Evolutionary conservation across 53 echinoderm and acorn worm genomes (phyloP).

Genomic region (Hippasteria phrygiana): DNA sequence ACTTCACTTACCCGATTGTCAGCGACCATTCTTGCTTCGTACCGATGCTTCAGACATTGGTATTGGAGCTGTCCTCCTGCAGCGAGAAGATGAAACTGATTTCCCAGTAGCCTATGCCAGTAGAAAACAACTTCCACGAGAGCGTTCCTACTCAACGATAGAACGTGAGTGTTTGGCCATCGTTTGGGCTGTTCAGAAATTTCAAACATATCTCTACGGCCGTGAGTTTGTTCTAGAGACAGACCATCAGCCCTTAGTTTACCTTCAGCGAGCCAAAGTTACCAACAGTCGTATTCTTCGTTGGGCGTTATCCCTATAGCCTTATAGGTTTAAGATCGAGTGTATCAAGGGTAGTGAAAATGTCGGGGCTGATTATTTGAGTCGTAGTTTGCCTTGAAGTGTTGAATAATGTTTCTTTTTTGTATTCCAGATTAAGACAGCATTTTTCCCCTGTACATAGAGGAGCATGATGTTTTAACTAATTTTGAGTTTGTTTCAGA

Average conservation of each 20-base stretch:
- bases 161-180: slow-evolving; percentile 56
- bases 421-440: not conserved
- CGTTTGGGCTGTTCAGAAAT: slow-evolving; percentile 55
- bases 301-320: slow-evolving; percentile 64
- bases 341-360: slow-evolving; percentile 73
- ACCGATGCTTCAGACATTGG: slow-evolving; percentile 63
- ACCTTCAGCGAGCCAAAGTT: too few species aligned
- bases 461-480: not conserved
- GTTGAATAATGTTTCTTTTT: not conserved
- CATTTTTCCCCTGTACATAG: not conserved
- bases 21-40: slow-evolving; percentile 38
- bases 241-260: slow-evolving; percentile 62
- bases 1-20: slow-evolving; percentile 46
- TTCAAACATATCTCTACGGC: slow-evolving; percentile 51
- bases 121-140: slow-evolving; percentile 33
- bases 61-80: slow-evolving; percentile 66
- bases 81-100: slow-evolving; percentile 15
- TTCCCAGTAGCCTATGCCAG: slow-evolving; percentile 75
- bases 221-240: slow-evolving; percentile 58
- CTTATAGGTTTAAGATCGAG: slow-evolving; percentile 60
- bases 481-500: not conserved
- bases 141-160: slow-evolving; percentile 45
- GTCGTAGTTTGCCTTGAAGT: slow-evolving; percentile 14
- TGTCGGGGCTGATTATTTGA: slow-evolving; percentile 73
- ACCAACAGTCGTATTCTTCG: slow-evolving; percentile 58